A percentile compares a stretch with the other conserved stretches of the same genome.
These are phyloP conservation scores for Leuciscus idus DNA, from an alignment of 2,113 vertebrate species.

Conservation along the genomic window DNA sequence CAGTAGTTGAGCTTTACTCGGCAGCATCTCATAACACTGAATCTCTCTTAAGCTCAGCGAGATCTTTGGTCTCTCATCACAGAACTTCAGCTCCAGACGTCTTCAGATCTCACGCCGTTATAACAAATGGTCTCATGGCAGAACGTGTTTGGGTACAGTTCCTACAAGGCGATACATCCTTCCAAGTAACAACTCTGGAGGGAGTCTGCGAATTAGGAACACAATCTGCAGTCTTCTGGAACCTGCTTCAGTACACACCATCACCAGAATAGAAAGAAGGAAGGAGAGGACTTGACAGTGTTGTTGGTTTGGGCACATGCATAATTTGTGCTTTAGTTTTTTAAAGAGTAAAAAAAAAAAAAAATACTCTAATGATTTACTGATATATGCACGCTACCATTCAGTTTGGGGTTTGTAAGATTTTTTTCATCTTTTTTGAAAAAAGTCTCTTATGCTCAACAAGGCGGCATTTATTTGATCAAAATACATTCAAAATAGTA, in stretches of 20 bases:
- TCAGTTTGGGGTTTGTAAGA: background rate
- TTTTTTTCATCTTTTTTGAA: no score
- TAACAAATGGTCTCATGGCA: background rate
- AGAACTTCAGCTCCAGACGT: conserved; percentile 5
- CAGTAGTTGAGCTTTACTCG: background rate
- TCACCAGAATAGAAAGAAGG: background rate
- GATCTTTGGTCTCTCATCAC: background rate
- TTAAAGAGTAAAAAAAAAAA: background rate
- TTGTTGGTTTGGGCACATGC: background rate
- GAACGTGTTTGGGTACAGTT: background rate
- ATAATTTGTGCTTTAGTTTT: background rate
- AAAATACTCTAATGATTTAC: background rate
- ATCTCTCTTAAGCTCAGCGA: conserved; percentile 6
- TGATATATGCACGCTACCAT: background rate
- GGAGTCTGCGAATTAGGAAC: background rate
- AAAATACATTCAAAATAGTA: background rate
- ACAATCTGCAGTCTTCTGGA: conserved; percentile 31
- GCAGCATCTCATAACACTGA: background rate
- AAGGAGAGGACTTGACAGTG: background rate
- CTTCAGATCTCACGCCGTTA: background rate
- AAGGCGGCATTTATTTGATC: background rate
- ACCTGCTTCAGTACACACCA: background rate
- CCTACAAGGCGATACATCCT: background rate
- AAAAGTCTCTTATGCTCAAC: background rate
- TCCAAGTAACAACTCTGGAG: background rate